Evolutionary conservation across 2,113 vertebrate species (phyloP).

Genomic region (Oncorhynchus nerka): DNA sequence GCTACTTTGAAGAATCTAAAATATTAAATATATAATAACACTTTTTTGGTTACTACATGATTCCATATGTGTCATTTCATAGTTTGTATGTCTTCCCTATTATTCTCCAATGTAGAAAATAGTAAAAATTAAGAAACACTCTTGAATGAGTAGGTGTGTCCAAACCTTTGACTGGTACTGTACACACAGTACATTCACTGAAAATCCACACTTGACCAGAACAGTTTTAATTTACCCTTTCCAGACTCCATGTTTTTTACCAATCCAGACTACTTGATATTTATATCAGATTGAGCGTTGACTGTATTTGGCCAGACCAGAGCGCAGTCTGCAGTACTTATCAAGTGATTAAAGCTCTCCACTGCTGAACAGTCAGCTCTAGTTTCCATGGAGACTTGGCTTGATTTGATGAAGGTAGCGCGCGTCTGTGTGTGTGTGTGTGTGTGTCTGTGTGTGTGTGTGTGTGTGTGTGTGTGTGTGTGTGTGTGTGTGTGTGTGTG

Average conservation of each 20-base stretch:
- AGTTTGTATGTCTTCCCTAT: no score
- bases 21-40: no score
- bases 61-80: no score
- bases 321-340: constrained; percentile 4
- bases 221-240: background rate
- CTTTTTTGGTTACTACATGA: no score
- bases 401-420: constrained; percentile 16
- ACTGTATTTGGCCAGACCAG: background rate
- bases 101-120: no score
- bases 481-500: background rate
- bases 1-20: no score
- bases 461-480: background rate
- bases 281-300: background rate
- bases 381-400: constrained; percentile 34
- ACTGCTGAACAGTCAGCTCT: constrained; percentile 8
- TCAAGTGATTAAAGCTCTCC: constrained; percentile 21
- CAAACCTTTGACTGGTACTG: no score
- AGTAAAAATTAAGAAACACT: no score
- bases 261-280: background rate
- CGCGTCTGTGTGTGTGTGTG: background rate
- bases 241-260: background rate
- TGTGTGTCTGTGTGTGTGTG: constrained; percentile 10
- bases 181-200: no score
- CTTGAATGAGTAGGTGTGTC: no score
- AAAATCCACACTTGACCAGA: background rate